Evolutionary conservation across 2,113 vertebrate genomes (phyloP).

Genomic region (Colistium nudipinnis): DNA sequence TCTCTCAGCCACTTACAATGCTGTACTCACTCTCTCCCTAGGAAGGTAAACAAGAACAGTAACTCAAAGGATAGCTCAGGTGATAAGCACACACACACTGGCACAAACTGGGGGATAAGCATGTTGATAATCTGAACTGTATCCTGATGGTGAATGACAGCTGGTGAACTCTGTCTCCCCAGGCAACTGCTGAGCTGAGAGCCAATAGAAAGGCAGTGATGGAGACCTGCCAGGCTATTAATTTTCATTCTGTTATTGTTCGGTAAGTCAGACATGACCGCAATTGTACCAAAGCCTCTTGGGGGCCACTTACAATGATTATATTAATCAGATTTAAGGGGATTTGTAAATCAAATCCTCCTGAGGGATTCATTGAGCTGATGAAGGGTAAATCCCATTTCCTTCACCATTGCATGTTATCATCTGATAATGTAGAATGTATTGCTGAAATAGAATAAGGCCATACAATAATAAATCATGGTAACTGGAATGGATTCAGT

Average conservation of each 20-base stretch:
- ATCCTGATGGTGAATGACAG: constrained; percentile 54
- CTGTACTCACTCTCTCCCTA: too few relatives aligned
- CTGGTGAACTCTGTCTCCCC: constrained; percentile 52
- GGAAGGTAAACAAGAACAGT: too few relatives aligned
- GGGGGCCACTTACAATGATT: constrained; percentile 59
- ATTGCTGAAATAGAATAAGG: too few relatives aligned
- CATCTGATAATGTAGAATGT: background rate
- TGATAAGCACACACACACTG: constrained; percentile 2
- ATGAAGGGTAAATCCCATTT: constrained; percentile 26
- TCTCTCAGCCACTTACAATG: too few relatives aligned
- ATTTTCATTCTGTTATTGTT: constrained; percentile 36
- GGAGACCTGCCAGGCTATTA: constrained; percentile 15
- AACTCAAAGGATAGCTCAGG: too few relatives aligned
- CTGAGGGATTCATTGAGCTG: constrained; percentile 32
- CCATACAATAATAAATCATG: too few relatives aligned
- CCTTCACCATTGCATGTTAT: background rate
- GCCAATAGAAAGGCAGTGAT: constrained; percentile 41
- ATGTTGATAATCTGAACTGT: constrained; percentile 36
- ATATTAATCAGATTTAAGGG: constrained; percentile 54
- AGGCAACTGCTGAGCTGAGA: constrained; percentile 26
- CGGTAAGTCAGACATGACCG: constrained; percentile 35
- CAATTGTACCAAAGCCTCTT: constrained; percentile 40
- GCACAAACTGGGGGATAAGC: background rate
- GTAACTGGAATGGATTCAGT: too few relatives aligned
- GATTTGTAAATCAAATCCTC: constrained; percentile 45